Base-by-base conservation (phyloP, 2,888 invertebrate species). In the Timema podura region DNA sequence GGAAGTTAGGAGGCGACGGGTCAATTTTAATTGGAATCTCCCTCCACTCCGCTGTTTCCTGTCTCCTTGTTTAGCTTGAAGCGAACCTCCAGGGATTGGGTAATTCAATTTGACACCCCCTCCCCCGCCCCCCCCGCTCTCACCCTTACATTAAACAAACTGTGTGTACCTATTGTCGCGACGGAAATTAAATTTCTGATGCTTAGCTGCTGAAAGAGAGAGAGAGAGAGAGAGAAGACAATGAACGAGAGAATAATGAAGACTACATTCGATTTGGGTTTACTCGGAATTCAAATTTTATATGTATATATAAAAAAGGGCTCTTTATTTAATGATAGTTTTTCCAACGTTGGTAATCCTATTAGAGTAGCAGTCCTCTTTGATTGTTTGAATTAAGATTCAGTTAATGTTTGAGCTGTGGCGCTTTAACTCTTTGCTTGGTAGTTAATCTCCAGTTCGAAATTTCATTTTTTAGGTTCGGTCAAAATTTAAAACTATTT, bases 11-110 rank as follows among this genome's bases (percentile, higher is more conserved):
- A 59, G 68, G 49, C 15, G 64, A 70, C 71, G 72, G 74, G 74
- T 74, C 74, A 74, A 74, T 74, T 74, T 74, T 74, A 74, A 74
- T 74, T 74, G 74, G 74, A 74, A 72, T 71, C 70, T 70, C 68
- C 68, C 66, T 66, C 69, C 70, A 69, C 72, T 65, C 59, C 30
- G 44, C 46, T 7, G 30, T 30, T 30, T 30, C 30, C 30, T 30
- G 30, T 30, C 51, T 13, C 51, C 30, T 30, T 30, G 30, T 30
- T 30, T 30, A 30, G 30, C 3, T 30, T 30, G 30, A 30, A 30
- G 30, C 30, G 30, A 30, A 3, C 30, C 30, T 30, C 30, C 30
- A 30, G 30, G 30, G 30, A 30, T 30, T 30, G 30, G 45, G 61
- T 72, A 71, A 74, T 72, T 74, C 74, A 74, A 74, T 74, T 74